A percentile compares a stretch with the other conserved stretches of the same genome.
Evolutionary conservation across 1,140 invertebrate species (phyloP).

Genomic region (Ceratoteleas bidentatus): DNA sequence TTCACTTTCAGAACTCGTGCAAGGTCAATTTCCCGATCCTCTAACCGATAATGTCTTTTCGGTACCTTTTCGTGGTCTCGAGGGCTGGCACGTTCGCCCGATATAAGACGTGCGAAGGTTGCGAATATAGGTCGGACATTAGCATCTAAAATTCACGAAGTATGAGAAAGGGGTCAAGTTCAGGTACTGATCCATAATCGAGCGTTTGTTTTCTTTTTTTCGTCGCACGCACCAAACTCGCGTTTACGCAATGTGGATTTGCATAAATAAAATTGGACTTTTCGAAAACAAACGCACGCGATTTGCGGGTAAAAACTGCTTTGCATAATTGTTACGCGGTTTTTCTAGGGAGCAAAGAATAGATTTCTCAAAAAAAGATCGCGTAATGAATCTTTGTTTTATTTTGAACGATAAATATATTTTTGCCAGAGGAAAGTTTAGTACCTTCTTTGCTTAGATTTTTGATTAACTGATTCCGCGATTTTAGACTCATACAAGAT

Average conservation of each 20-base stretch:
- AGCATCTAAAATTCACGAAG: slow-evolving; percentile 19
- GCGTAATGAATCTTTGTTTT: too few relatives aligned
- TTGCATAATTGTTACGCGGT: background rate
- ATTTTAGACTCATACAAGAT: too few relatives aligned
- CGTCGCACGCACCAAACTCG: background rate
- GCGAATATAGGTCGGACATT: slow-evolving; percentile 35
- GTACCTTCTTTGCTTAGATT: too few relatives aligned
- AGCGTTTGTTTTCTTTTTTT: slow-evolving; percentile 19
- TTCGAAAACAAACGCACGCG: slow-evolving; percentile 7
- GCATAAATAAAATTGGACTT: slow-evolving; percentile 9
- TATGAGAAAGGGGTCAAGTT: slow-evolving; percentile 40
- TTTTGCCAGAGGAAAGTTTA: too few relatives aligned
- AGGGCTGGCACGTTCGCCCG: slow-evolving; percentile 7
- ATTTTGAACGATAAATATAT: too few relatives aligned
- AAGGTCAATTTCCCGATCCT: slow-evolving; percentile 37
- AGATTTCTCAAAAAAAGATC: slow-evolving; percentile 1
- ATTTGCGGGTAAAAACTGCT: background rate
- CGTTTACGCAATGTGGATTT: slow-evolving; percentile 11
- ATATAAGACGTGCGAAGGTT: slow-evolving; percentile 9
- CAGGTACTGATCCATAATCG: slow-evolving; percentile 14
- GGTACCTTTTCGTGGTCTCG: background rate
- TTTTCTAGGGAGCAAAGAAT: too few relatives aligned
- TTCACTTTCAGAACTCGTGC: background rate
- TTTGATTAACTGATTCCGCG: too few relatives aligned
- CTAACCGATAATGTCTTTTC: slow-evolving; percentile 14